Percentiles rank a stretch among this genome's conserved stretches.
phyloP scores from a whole-genome alignment of 2,888 invertebrate genomes.

The Leptura quadrifasciata region DNA sequence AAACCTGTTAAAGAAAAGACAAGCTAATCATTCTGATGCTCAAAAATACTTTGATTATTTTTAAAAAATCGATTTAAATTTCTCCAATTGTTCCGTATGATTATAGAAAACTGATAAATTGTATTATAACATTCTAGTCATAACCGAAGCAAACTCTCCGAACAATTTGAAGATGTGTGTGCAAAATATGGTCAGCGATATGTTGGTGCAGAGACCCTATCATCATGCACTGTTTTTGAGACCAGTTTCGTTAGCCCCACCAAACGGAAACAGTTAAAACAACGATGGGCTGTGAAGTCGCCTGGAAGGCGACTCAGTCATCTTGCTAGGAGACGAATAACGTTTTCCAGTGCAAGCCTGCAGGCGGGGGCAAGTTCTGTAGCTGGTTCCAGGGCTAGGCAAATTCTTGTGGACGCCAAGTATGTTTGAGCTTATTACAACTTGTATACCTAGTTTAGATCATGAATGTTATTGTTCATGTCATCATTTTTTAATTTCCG shows the following conservation, averaged over 20 bases:
- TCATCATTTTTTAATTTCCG: too few relatives aligned
- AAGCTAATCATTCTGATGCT: too few relatives aligned
- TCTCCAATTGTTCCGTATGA: not conserved
- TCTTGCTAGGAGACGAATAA: conserved; percentile 83
- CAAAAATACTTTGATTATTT: too few relatives aligned
- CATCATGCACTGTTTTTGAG: conserved; percentile 79
- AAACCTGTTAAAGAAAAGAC: too few relatives aligned
- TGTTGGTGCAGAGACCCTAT: conserved; percentile 85
- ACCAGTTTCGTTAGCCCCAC: conserved; percentile 78
- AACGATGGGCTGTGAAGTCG: conserved; percentile 77
- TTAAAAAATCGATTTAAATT: too few relatives aligned
- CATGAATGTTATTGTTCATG: too few relatives aligned
- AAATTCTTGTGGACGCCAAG: conserved; percentile 82
- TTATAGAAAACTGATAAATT: not conserved
- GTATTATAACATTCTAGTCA: conserved; percentile 75
- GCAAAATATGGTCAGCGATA: conserved; percentile 82
- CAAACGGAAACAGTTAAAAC: conserved; percentile 76
- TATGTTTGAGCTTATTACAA: conserved; percentile 67
- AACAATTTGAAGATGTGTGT: conserved; percentile 82
- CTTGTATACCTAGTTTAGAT: not conserved
- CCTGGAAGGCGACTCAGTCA: conserved; percentile 87
- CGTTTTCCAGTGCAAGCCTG: conserved; percentile 84
- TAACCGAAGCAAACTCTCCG: conserved; percentile 82
- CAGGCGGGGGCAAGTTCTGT: conserved; percentile 73
- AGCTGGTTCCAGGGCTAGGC: conserved; percentile 72